Conservation (phyloP, 2,888 invertebrate genomes). For the Lottia gigantea region DNA sequence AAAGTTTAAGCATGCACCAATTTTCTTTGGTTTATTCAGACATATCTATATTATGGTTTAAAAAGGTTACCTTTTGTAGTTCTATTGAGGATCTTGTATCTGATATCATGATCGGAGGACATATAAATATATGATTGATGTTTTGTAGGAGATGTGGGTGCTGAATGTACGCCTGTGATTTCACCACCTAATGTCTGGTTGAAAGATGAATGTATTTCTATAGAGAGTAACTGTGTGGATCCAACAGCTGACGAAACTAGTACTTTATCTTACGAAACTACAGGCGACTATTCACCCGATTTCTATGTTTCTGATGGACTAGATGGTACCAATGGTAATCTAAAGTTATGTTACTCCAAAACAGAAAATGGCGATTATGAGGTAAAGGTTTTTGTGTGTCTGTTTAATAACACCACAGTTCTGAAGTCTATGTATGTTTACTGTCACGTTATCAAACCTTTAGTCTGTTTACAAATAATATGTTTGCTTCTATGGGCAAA, state of each 20-base stretch:
- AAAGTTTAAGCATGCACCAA: too few species aligned
- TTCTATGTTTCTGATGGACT: conserved; percentile 14
- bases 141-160: conserved; percentile 13
- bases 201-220: conserved; percentile 8
- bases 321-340: not conserved
- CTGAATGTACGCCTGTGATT: not conserved
- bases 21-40: too few species aligned
- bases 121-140: not conserved
- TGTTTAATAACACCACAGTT: too few species aligned
- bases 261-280: conserved; percentile 23
- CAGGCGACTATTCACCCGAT: conserved; percentile 27
- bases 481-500: too few species aligned
- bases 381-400: too few species aligned
- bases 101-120: too few species aligned
- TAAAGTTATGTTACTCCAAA: conserved; percentile 7
- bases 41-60: too few species aligned
- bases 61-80: too few species aligned
- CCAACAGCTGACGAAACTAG: conserved; percentile 5
- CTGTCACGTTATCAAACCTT: too few species aligned
- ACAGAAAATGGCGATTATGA: conserved; percentile 12
- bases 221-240: conserved; percentile 11
- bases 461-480: too few species aligned
- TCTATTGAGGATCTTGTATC: too few species aligned
- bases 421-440: too few species aligned
- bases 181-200: conserved; percentile 14